Percentiles rank a stretch among this genome's conserved stretches.
Conservation (phyloP, 2,797 vertebrate species). For the Pampus argenteus region DNA sequence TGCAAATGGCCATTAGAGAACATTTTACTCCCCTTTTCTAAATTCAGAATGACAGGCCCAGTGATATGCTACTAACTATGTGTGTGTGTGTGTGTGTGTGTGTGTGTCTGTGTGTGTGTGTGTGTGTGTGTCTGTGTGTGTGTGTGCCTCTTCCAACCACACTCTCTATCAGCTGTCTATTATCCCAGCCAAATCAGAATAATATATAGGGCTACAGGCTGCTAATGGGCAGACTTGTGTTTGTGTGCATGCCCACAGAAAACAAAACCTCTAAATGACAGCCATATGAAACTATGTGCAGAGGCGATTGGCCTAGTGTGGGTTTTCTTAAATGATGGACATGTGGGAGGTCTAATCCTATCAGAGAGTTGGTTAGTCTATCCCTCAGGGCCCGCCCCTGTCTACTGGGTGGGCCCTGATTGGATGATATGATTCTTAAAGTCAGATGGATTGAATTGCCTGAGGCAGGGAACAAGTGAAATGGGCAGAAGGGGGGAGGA, state of each 20-base stretch:
- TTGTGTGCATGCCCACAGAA: conserved; percentile 9
- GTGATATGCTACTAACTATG: conserved; percentile 56
- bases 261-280: conserved; percentile 58
- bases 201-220: conserved; percentile 47
- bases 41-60: conserved; percentile 74
- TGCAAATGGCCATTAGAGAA: conserved; percentile 70
- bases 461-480: conserved; percentile 61
- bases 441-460: conserved; percentile 79
- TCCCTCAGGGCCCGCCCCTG: conserved; percentile 77
- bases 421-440: conserved; percentile 79
- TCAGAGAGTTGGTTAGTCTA: conserved; percentile 71
- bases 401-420: conserved; percentile 76
- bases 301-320: conserved; percentile 67
- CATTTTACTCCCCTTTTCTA: conserved; percentile 61
- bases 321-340: conserved; percentile 75
- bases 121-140: conserved; percentile 18
- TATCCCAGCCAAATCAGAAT: conserved; percentile 63
- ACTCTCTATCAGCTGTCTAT: conserved; percentile 54
- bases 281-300: conserved; percentile 66
- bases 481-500: conserved; percentile 35
- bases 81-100: conserved; percentile 17
- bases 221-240: conserved; percentile 30
- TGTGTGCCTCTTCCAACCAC: conserved; percentile 26
- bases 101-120: conserved; percentile 16
- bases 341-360: conserved; percentile 81